These are phyloP conservation scores for Zonotrichia leucophrys DNA, from an alignment of 2,113 vertebrate genomes.

Conservation along the genomic window DNA sequence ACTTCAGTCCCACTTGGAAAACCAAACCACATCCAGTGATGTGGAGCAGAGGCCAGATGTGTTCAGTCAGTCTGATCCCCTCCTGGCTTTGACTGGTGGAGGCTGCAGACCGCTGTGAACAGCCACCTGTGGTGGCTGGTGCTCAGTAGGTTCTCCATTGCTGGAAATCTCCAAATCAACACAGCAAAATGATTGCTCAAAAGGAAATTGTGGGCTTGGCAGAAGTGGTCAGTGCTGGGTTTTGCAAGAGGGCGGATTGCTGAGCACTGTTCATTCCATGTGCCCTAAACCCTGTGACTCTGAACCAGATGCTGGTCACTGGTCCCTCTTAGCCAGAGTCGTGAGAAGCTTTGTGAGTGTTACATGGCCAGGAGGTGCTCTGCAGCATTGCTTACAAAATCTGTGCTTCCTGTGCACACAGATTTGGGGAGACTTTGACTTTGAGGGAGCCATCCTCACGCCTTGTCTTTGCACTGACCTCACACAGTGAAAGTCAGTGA, in stretches of 20 bases:
- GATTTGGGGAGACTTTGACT: background rate
- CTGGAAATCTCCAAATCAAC: background rate
- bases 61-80: background rate
- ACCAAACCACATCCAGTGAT: background rate
- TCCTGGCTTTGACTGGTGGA: background rate
- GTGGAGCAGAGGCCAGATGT: background rate
- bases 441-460: background rate
- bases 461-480: background rate
- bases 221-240: background rate
- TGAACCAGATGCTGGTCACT: background rate
- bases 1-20: background rate
- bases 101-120: background rate
- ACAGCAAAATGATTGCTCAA: background rate
- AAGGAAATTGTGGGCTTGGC: background rate
- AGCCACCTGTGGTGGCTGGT: background rate
- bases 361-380: background rate
- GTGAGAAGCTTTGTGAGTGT: background rate
- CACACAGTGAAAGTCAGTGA: background rate
- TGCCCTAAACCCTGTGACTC: background rate
- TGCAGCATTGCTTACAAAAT: background rate
- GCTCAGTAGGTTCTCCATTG: background rate
- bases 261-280: background rate
- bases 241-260: background rate
- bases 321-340: background rate
- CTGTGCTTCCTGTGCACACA: background rate